Base-by-base conservation (phyloP, 2,888 invertebrate genomes). In the Ochlodes sylvanus region DNA sequence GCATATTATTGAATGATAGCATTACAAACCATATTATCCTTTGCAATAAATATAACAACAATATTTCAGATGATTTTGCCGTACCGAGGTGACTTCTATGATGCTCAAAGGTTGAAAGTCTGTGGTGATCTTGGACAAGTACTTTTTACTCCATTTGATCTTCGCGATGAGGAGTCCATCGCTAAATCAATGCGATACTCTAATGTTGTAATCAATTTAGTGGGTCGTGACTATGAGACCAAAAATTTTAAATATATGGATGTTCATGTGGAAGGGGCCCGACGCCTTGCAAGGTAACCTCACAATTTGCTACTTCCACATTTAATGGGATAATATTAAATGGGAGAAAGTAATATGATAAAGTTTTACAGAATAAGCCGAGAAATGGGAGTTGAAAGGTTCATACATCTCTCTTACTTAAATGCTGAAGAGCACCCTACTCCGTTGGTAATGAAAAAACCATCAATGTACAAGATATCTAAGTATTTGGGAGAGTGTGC, bases 101-200 rank as follows among this genome's bases (percentile, higher is more conserved):
- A 96, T 78, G 95, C 96, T 9, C 93, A 95, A 71, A 95, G 96
- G 63, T 90, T 99, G 52, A 98, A 98, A 89, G 92, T 99, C 0
- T 94, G 94, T 78, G 99, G 99, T 21, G 99, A 99, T 89, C 94
- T 99, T 72, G 99, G 99, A 2, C 99, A 99, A 94, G 96, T 99
- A 7, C 93, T 98, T 12, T 99, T 98, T 80, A 95, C 97, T 82
- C 98, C 97, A 12, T 99, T 95, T 87, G 88, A 98, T 80, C 82
- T 99, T 55, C 90, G 94, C 50, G 98, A 99, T 93, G 98, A 98
- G 73, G 96, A 96, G 44, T 96, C 97, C 0, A 96, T 99, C 76
- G 94, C 95, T 2, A 96, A 96, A 79, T 96, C 97, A 10, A 95
- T 99, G 47, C 97, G 97, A 81, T 97, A 99, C 92, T 99, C 99